Evolutionary conservation across 2,113 vertebrate genomes (phyloP), one percentile per base, ranked within the genome.

Genomic region (Anoura caudifer): DNA sequence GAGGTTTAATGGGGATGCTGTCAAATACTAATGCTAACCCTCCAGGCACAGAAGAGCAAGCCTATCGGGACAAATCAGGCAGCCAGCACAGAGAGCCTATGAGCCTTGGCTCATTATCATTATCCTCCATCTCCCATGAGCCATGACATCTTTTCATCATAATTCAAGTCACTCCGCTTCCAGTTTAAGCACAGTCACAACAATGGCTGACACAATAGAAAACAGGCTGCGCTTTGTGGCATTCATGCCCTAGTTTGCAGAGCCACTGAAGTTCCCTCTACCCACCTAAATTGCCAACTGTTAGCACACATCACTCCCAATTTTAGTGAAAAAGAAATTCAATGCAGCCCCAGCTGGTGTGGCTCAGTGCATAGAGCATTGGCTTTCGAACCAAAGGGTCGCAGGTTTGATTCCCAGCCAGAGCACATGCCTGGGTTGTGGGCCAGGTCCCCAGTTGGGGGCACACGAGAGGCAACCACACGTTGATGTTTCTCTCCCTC

Each of bases 11-110:
- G 80, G 92, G 82, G 72, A 96, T 91, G 86, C 86, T 97, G 84
- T 97, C 96, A 95, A 94, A 97, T 97, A 93, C 80, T 97, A 97
- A 97, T 97, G 95, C 95, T 98, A 95, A 98, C 63, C 97, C 98
- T 96, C 95, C 45, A 94, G 95, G 97, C 97, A 95, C 50, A 94
- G 97, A 98, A 97, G 70, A 97, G 41, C 19, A 94, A 98, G 94
- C 72, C 96, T 95, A 95, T 97, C 95, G 95, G 72, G 95, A 89
- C 47, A 95, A 96, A 97, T 96, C 92, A 94, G 95, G 63, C 80
- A 97, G 94, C 43, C 54, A 97, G 89, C 90, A 95, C 52, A 87
- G 96, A 96, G 26, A 54, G 63, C 80, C 4, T 8, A 77, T 79
- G 80, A 97, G 81, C 73, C 92, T 36, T 69, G 77, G 47, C 94